Percentiles rank a stretch among this genome's conserved stretches.
These are phyloP conservation scores for Amblyteles armatorius DNA, from an alignment of 2,888 invertebrate species.

Conservation along the genomic window DNA sequence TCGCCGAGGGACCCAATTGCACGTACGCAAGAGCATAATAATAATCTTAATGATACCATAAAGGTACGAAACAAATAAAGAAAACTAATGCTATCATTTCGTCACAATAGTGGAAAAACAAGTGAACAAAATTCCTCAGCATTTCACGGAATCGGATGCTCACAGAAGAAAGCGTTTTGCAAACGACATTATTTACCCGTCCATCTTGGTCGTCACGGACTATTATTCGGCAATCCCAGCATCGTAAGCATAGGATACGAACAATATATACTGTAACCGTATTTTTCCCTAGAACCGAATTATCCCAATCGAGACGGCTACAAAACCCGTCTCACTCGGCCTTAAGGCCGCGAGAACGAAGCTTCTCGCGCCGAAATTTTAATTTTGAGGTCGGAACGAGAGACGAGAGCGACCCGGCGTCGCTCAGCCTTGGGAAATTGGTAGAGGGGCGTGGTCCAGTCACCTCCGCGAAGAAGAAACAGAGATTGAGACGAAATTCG, in stretches of 20 bases:
- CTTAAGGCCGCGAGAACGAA: too few species aligned
- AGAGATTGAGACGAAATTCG: too few species aligned
- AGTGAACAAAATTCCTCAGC: neutral
- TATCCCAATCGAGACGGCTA: too few species aligned
- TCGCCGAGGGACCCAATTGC: neutral
- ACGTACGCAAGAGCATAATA: neutral
- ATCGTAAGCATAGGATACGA: neutral
- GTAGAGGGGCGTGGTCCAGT: too few species aligned
- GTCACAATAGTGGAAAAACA: neutral
- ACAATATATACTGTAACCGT: too few species aligned
- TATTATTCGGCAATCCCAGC: neutral
- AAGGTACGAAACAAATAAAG: neutral
- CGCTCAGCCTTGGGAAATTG: too few species aligned
- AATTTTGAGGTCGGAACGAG: too few species aligned
- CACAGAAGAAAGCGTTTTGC: constrained; percentile 11
- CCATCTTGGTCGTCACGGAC: neutral
- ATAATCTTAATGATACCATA: neutral
- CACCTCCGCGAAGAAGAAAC: too few species aligned
- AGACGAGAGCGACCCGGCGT: too few species aligned
- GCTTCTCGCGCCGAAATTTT: too few species aligned
- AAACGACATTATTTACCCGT: constrained; percentile 9
- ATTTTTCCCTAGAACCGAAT: too few species aligned
- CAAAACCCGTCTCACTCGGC: too few species aligned
- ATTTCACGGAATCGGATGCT: neutral
- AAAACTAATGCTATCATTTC: neutral